A percentile compares a stretch with the other conserved stretches of the same genome.
Evolutionary conservation across 1,140 invertebrate genomes (phyloP).

Genomic region (Brachionus asplanchnoidis): DNA sequence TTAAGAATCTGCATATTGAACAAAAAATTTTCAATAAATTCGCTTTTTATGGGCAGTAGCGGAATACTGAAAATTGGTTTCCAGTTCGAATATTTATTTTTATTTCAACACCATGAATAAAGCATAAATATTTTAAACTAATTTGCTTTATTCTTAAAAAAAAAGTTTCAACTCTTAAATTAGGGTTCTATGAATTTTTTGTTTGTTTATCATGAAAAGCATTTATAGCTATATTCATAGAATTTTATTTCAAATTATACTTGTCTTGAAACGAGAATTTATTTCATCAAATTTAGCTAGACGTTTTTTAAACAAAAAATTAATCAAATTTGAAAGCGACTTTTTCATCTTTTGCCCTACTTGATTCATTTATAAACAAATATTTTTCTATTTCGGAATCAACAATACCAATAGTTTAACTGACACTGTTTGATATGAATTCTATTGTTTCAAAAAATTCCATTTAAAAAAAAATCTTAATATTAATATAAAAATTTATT

Average conservation of each 20-base stretch:
- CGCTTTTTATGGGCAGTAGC: background rate
- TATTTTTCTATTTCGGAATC: background rate
- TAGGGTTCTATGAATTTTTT: background rate
- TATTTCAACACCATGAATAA: slow-evolving; percentile 13
- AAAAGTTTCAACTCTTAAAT: background rate
- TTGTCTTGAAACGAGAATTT: slow-evolving; percentile 9
- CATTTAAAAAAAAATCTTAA: background rate
- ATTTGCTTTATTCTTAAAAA: background rate
- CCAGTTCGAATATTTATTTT: slow-evolving; percentile 1
- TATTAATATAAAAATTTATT: background rate
- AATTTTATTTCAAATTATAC: background rate
- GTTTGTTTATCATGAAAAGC: background rate
- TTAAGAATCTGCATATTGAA: background rate
- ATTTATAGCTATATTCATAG: background rate
- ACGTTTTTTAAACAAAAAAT: slow-evolving; percentile 25
- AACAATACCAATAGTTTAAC: background rate
- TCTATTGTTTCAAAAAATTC: background rate
- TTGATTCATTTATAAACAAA: background rate
- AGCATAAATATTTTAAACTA: background rate
- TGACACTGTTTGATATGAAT: background rate
- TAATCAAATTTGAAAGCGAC: slow-evolving; percentile 9
- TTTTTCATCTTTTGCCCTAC: background rate
- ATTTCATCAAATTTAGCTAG: slow-evolving; percentile 10
- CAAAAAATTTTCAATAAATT: background rate
- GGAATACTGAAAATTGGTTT: background rate